Base-by-base conservation (phyloP, 2,797 vertebrate genomes). In the Ptychobarbus kaznakovi region DNA sequence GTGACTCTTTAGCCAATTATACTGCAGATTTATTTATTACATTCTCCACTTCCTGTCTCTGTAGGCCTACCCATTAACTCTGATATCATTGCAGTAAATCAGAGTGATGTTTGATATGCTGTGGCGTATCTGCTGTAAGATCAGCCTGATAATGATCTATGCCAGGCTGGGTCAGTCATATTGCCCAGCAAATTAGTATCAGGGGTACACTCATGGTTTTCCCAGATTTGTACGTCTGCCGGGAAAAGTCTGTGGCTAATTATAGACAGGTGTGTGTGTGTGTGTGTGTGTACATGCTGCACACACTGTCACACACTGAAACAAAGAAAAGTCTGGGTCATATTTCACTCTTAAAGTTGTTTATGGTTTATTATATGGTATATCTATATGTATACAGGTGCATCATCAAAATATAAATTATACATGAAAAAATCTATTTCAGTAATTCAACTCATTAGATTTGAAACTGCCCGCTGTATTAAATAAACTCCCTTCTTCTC, bases 221-320 rank as follows among this genome's bases (percentile, higher is more conserved):
- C 72, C 73, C 87, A 90, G 90, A 86, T 9, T 89, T 56, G 90
- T 90, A 86, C 83, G 87, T 90, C 92, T 95, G 93, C 93, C 90
- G 91, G 94, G 94, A 95, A 95, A 94, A 93, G 92, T 91, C 92
- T 93, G 88, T 87, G 91, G 89, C 88, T 95, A 95, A 95, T 95
- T 93, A 93, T 92, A 92, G 90, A 93, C 94, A 94, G 94, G 93
- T 96, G 94, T 92, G 89, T 70, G 90, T n/a, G 25, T 87, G 84
- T 90, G 61, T 72, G 88, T 79, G 73, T 53, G 42, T 56, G 22
- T 28, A 2, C 49, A 25, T 32, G 51, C 49, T 44, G 11, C 38
- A 61, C 68, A 63, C 16, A n/a, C 35, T 72, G 56, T 53, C 22
- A 58, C 25, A 75, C 49, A 75, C 1, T 35, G 15, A 73, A 73